Conservation (phyloP, 2,888 invertebrate species). For the Diarsia dahlii region DNA sequence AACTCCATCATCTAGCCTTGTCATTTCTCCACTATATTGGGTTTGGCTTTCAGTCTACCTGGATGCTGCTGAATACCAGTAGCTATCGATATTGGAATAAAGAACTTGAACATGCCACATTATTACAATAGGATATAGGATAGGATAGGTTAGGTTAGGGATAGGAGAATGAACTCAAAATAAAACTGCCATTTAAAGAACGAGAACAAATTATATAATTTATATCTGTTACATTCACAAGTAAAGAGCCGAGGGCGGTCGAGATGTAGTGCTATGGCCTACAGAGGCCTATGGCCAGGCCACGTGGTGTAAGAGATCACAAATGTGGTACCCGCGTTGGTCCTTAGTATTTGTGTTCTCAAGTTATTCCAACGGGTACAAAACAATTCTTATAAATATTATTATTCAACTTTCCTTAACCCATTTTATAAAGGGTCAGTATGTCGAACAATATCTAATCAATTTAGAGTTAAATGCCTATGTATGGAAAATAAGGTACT, state of each 20-base stretch:
- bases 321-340: neutral
- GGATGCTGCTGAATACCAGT: neutral
- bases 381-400: neutral
- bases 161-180: constrained; percentile 24
- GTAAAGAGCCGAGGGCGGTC: constrained; percentile 69
- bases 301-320: neutral
- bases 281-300: neutral
- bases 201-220: constrained; percentile 88
- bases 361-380: neutral
- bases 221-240: constrained; percentile 85
- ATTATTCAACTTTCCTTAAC: neutral
- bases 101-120: neutral
- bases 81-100: neutral
- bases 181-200: constrained; percentile 75
- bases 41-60: neutral
- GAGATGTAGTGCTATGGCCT: constrained; percentile 65
- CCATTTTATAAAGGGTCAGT: neutral
- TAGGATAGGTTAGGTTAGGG: too few species aligned
- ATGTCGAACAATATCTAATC: neutral
- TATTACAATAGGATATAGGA: too few species aligned
- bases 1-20: neutral
- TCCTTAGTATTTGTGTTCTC: constrained; percentile 20
- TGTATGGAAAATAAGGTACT: neutral
- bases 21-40: neutral
- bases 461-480: neutral